Percentiles rank a stretch among this genome's conserved stretches.
These are phyloP conservation scores for Rhagoletis zephyria DNA, from an alignment of 1,140 invertebrate species.

Conservation along the genomic window DNA sequence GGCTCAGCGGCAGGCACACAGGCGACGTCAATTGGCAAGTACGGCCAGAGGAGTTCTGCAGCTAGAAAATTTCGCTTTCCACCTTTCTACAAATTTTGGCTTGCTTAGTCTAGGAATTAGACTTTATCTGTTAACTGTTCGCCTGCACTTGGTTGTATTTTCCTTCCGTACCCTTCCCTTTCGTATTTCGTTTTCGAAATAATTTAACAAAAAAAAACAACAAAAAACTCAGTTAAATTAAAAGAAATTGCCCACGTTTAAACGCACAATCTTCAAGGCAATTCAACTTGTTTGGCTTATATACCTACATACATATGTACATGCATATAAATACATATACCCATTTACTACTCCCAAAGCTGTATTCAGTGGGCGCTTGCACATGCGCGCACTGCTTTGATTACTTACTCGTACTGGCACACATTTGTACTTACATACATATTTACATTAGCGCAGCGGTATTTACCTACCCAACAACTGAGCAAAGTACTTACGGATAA, in stretches of 20 bases:
- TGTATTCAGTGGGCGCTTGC: background rate
- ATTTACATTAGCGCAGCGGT: background rate
- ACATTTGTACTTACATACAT: background rate
- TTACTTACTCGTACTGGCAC: background rate
- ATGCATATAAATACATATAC: no score
- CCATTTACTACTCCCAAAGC: background rate
- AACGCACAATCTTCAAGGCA: constrained; percentile 36
- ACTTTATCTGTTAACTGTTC: background rate
- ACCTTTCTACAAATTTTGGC: background rate
- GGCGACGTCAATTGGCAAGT: background rate
- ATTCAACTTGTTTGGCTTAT: constrained; percentile 36
- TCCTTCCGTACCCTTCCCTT: background rate
- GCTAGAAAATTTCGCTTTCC: constrained; percentile 37
- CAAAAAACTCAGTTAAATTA: constrained; percentile 49
- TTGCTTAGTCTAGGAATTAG: background rate
- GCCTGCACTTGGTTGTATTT: no score
- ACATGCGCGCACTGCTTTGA: background rate
- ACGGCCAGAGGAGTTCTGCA: background rate
- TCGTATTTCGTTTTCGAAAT: background rate
- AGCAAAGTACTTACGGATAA: constrained; percentile 21
- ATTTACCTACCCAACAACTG: background rate
- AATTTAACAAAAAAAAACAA: constrained; percentile 54
- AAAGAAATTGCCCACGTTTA: constrained; percentile 51
- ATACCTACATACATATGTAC: background rate
- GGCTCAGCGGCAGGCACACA: background rate